Evolutionary conservation across 1,140 invertebrate genomes (phyloP).

Genomic region (Drosophila funebris): DNA sequence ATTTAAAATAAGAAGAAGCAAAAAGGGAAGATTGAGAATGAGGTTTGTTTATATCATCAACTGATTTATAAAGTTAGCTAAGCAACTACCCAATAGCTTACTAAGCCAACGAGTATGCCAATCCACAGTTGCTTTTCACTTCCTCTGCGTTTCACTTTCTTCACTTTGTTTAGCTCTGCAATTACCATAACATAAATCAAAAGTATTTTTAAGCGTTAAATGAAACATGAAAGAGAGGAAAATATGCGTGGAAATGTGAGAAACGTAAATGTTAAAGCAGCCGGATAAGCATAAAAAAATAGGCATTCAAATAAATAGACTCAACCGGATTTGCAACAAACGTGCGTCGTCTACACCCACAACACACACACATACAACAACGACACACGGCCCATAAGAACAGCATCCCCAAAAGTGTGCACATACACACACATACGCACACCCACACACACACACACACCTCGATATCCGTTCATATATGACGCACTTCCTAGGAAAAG

Average conservation of each 20-base stretch:
- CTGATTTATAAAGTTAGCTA: not conserved
- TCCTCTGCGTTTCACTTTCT: not conserved
- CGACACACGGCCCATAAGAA: not conserved
- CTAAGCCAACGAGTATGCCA: conserved; percentile 10
- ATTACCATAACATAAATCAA: conserved; percentile 74
- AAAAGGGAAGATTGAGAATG: too few species aligned
- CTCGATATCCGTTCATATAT: conserved; percentile 49
- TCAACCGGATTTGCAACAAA: conserved; percentile 71
- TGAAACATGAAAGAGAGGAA: not conserved
- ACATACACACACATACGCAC: conserved; percentile 18
- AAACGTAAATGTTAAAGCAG: conserved; percentile 37
- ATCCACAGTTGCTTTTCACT: not conserved
- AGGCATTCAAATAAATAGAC: conserved; percentile 80
- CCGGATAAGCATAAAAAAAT: conserved; percentile 77
- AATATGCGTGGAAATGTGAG: conserved; percentile 15
- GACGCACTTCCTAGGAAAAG: conserved; percentile 64
- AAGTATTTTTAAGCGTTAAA: conserved; percentile 36
- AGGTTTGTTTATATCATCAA: not conserved
- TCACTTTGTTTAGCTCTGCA: conserved; percentile 11
- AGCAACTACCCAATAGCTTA: conserved; percentile 7
- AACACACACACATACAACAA: conserved; percentile 30
- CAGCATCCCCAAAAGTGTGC: conserved; percentile 21
- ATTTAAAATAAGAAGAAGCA: too few species aligned
- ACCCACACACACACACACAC: conserved; percentile 34
- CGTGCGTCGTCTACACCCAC: conserved; percentile 48